Base-by-base conservation (phyloP, 2,888 invertebrate species). In the Xylophagus ater region DNA sequence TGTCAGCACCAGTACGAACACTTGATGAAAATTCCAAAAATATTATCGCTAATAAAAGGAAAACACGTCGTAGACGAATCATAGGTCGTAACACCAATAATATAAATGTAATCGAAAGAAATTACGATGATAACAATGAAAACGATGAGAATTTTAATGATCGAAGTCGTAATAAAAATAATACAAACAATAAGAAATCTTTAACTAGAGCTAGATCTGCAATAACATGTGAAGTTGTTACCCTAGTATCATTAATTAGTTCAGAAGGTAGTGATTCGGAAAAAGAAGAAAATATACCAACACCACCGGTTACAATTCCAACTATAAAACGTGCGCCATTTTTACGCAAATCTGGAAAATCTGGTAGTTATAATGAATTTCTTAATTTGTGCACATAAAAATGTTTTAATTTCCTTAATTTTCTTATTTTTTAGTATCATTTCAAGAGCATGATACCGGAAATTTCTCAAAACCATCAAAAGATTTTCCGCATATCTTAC, bases 211-310 rank as follows among this genome's bases (percentile, higher is more conserved):
- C 60, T 1, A 54, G 58, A 37, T 61, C 63, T 12, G 53, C 56
- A 3, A 51, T 59, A 30, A 58, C 56, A 0, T 54, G 60, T 5
- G 65, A 65, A 51, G 65, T 80, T 23, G 70, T 77, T 2, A 80
- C 80, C 0, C 72, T 79, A 69, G 77, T 80, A 0, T 78, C 78
- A 0, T 58, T 80, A 30, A 65, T 78, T 4, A 78, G 77, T 52
- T 76, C 78, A 1, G 72, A 73, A 13, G 75, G 72, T 25, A 78
- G 77, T 52, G 78, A 78, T 40, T 70, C 68, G 14, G 77, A 77
- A 49, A 69, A 69, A 9, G 67, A 67, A 41, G 64, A 62, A 31
- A 37, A 50, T 5, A 39, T 47, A 4, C 33, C 25, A n/a, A 23
- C 35, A 7, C 34, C 25, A 35, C 30, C 43, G 19, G 54, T 54